Base-by-base conservation (phyloP, 2,888 invertebrate species). In the Parascotia fuliginaria region DNA sequence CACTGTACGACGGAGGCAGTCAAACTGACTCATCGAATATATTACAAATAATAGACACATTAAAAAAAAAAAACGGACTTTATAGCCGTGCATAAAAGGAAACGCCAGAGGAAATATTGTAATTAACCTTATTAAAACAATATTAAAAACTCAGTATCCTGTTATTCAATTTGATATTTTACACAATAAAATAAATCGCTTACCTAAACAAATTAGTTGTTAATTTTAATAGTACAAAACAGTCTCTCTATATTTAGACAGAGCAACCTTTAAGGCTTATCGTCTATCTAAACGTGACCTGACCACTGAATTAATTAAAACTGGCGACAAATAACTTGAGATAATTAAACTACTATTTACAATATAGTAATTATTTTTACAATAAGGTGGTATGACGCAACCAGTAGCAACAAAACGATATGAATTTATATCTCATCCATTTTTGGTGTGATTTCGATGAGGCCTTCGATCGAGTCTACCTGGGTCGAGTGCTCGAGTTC, bases 391-490 rank as follows among this genome's bases (percentile, higher is more conserved):
- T 22, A 45, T 77, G 71, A 72, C 62, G 77, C 60, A 77, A 77
- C 48, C 31, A 45, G 37, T 49, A 51, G 40, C 48, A 57, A 56
- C 38, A 52, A 57, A 60, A 34, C 22, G 39, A 36, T 36, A 60
- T 55, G 54, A 52, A 55, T 50, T 60, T 62, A 70, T 77, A 77
- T 81, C 74, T 77, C 83, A 82, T 85, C 87, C 89, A 82, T 85
- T 87, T 90, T 88, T 85, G 90, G 87, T 75, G 71, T 63, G 70
- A 33, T 65, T 74, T 75, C 65, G 64, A 67, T 70, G 73, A 56
- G 83, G 77, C 87, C 88, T 88, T 88, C 87, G 79, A 66, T 76
- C 67, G 70, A 71, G 69, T 28, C 14, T 64, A 60, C 67, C 55
- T 70, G 62, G 57, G 58, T 65, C 61, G 69, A 32, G 11, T 36